A percentile compares a stretch with the other conserved stretches of the same genome.
Evolutionary conservation across 2,888 invertebrate genomes (phyloP).

Genomic region (Cryptocheilus praepositus): DNA sequence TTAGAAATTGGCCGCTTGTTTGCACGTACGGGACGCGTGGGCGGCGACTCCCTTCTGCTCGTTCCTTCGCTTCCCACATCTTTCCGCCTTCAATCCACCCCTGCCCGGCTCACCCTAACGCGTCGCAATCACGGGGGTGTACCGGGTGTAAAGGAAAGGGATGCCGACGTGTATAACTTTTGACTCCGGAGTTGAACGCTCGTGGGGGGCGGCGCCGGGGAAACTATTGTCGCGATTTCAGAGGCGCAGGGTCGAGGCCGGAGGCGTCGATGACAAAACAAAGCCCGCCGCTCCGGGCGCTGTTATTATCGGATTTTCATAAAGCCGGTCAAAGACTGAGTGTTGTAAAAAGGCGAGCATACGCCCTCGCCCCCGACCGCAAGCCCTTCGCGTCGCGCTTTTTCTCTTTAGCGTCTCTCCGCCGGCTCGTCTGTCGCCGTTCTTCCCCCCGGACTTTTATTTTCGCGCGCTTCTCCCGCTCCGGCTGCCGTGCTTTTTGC

Average conservation of each 20-base stretch:
- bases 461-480: background rate
- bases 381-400: background rate
- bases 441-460: background rate
- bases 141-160: too few species aligned
- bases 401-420: background rate
- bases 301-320: conserved; percentile 64
- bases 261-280: conserved; percentile 36
- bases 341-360: conserved; percentile 33
- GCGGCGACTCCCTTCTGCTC: too few species aligned
- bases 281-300: conserved; percentile 23
- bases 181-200: conserved; percentile 9
- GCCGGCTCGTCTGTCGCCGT: background rate
- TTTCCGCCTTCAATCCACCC: too few species aligned
- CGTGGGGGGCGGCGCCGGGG: background rate
- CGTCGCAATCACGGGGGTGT: conserved; percentile 31
- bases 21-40: conserved; percentile 26
- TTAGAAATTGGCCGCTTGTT: conserved; percentile 44
- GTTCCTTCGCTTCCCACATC: background rate
- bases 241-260: conserved; percentile 3
- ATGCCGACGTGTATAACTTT: conserved; percentile 33
- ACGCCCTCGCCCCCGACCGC: conserved; percentile 20
- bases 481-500: background rate
- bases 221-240: conserved; percentile 24
- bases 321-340: conserved; percentile 53
- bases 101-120: conserved; percentile 23